Conservation (phyloP, 30 jellyfish, hydroid and myxozoan species). For the Nemopilema nomurai region DNA sequence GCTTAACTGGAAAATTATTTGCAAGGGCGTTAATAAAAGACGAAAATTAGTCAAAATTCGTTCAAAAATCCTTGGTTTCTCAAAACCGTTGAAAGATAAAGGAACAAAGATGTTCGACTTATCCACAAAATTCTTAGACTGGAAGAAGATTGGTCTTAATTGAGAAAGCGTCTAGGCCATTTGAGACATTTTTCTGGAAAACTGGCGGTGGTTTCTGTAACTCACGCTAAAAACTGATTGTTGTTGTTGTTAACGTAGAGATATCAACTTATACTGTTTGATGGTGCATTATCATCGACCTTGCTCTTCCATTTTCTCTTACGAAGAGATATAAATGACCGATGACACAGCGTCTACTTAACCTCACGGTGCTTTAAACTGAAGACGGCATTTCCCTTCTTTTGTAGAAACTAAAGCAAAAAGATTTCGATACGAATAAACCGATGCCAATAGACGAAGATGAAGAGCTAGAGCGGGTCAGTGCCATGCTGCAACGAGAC, state of each 20-base stretch:
- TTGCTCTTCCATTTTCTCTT: neutral
- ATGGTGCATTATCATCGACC: too few species aligned
- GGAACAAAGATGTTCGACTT: too few species aligned
- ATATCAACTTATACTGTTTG: too few species aligned
- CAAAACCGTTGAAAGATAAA: too few species aligned
- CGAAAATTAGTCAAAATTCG: too few species aligned
- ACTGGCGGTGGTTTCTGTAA: neutral
- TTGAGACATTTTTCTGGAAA: neutral
- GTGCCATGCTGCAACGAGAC: constrained; percentile 85
- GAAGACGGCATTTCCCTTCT: neutral
- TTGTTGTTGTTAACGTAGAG: neutral
- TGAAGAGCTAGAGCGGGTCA: constrained; percentile 79
- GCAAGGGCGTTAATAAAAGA: too few species aligned
- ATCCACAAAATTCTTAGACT: too few species aligned
- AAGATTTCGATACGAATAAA: constrained; percentile 22
- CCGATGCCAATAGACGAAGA: constrained; percentile 75
- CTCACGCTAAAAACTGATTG: neutral
- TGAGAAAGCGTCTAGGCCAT: too few species aligned
- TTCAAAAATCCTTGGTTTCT: too few species aligned
- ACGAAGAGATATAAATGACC: neutral
- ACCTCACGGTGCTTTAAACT: neutral
- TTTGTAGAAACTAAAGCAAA: constrained; percentile 29
- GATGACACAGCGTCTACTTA: neutral
- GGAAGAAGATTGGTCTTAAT: too few species aligned
- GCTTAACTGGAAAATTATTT: too few species aligned